Evolutionary conservation across 1,140 invertebrate species (phyloP).

Genomic region (Contarinia nasturtii): DNA sequence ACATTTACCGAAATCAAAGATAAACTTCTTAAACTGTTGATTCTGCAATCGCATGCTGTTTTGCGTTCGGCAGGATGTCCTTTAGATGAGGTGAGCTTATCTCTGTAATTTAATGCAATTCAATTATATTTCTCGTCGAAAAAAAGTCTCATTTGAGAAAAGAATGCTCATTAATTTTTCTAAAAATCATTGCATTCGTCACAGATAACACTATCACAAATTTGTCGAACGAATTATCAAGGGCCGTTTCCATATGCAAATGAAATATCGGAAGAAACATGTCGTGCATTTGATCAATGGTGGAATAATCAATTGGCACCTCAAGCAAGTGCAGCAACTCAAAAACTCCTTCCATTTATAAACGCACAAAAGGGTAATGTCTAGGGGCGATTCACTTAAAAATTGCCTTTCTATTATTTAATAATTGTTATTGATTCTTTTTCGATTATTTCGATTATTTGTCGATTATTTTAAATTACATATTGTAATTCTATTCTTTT

Average conservation of each 20-base stretch:
- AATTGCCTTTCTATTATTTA: too few species aligned
- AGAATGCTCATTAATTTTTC: too few species aligned
- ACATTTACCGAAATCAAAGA: conserved; percentile 76
- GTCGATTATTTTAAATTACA: too few species aligned
- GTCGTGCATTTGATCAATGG: conserved; percentile 59
- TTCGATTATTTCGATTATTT: too few species aligned
- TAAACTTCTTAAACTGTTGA: conserved; percentile 69
- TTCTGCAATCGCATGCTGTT: conserved; percentile 71
- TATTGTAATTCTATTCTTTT: too few species aligned
- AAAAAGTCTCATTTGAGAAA: too few species aligned
- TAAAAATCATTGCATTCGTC: conserved; percentile 18
- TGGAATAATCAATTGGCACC: conserved; percentile 43
- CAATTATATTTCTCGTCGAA: too few species aligned
- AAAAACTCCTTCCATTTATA: conserved; percentile 24
- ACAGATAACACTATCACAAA: conserved; percentile 54
- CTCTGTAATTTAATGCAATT: neutral
- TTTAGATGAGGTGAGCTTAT: conserved; percentile 62
- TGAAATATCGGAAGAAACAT: conserved; percentile 52
- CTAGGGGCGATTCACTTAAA: too few species aligned
- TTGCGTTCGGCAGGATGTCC: conserved; percentile 77
- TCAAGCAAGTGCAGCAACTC: conserved; percentile 24
- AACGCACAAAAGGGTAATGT: conserved; percentile 16
- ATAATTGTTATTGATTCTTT: too few species aligned
- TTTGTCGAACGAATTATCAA: conserved; percentile 44
- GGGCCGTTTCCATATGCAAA: conserved; percentile 30